Conservation (phyloP, 2,888 invertebrate species). For the Dromius quadrimaculatus region DNA sequence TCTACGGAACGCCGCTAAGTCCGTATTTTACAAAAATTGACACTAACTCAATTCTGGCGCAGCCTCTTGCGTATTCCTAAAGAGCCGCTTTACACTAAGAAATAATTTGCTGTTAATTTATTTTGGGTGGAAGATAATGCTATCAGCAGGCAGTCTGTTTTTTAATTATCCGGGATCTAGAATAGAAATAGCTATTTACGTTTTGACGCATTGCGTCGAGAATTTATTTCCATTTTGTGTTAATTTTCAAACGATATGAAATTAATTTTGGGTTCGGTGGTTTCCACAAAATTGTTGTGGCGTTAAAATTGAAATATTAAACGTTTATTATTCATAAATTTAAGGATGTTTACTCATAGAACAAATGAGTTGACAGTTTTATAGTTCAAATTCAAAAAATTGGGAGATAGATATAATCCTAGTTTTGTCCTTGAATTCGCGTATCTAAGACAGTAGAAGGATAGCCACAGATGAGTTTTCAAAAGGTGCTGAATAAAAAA, state of each 20-base stretch:
- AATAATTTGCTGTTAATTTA: constrained; percentile 52
- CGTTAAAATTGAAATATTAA: constrained; percentile 18
- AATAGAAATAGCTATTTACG: constrained; percentile 50
- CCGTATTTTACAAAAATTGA: constrained; percentile 52
- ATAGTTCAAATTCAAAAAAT: not conserved
- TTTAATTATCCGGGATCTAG: constrained; percentile 32
- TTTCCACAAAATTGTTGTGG: not conserved
- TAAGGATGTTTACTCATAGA: not conserved
- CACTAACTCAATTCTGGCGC: constrained; percentile 46
- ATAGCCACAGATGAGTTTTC: too few species aligned
- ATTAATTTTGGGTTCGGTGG: constrained; percentile 9
- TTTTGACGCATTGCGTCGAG: constrained; percentile 30
- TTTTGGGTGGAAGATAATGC: constrained; percentile 49
- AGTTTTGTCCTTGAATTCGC: too few species aligned
- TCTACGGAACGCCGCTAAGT: constrained; percentile 9
- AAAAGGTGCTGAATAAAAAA: not conserved
- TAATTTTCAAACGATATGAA: constrained; percentile 16
- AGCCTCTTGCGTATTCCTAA: constrained; percentile 29
- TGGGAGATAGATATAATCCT: not conserved
- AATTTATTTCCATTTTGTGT: constrained; percentile 33
- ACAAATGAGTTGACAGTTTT: not conserved
- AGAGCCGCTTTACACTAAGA: constrained; percentile 33
- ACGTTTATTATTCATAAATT: constrained; percentile 18
- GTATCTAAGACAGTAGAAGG: too few species aligned
- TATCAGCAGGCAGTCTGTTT: constrained; percentile 49